Conservation (phyloP, 2,113 vertebrate species). For the Upupa epops region DNA sequence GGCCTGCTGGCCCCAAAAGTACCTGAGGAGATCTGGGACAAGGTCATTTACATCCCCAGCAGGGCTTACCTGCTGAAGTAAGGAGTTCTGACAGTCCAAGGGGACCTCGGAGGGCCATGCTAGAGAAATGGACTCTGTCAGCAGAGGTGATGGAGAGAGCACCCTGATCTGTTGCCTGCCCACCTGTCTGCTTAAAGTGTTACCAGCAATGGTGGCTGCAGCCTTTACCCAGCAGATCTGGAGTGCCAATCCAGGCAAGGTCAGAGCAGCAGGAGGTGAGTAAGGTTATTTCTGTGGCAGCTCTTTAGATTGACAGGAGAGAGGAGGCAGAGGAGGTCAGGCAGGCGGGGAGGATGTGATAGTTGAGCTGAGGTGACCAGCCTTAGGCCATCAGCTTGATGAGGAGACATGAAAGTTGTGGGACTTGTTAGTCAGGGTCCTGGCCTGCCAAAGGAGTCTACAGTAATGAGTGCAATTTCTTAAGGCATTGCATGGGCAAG, state of each 20-base stretch:
- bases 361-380: background rate
- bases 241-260: background rate
- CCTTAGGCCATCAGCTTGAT: accelerated
- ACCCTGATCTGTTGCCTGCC: background rate
- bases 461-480: background rate
- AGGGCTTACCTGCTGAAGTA: background rate
- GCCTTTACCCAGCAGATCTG: background rate
- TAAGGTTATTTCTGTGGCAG: background rate
- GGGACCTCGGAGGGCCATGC: background rate
- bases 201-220: background rate
- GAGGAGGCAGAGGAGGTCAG: background rate
- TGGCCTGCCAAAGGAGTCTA: background rate
- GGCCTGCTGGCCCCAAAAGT: background rate
- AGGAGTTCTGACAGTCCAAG: background rate
- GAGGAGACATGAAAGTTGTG: background rate
- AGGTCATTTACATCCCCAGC: too few species aligned
- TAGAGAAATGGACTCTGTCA: background rate
- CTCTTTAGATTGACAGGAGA: background rate
- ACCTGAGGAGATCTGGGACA: background rate
- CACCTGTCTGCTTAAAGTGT: conserved; percentile 2
- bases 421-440: background rate
- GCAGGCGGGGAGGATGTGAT: background rate
- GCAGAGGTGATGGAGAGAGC: background rate
- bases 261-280: background rate
- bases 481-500: background rate